Evolutionary conservation across 2,797 vertebrate species (phyloP), one percentile per base, ranked within the genome.

Genomic region (Tokudaia muenninki): DNA sequence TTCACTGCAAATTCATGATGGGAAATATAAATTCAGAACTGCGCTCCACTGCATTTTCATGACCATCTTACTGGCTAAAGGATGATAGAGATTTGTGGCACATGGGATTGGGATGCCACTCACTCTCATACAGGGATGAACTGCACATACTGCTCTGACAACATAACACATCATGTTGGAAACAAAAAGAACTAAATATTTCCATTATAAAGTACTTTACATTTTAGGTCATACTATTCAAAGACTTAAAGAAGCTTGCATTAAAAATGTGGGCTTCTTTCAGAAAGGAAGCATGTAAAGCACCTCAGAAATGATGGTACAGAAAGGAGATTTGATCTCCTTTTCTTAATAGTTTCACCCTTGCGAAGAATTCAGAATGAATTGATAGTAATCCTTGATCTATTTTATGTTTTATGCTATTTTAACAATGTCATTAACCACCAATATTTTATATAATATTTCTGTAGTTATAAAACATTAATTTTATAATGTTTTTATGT

Each of bases 21-120:
- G 95, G 78, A 97, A 92, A 97, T 94, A 57, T 90, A 92, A 95
- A 91, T 94, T 90, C 22, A 26, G 81, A 57, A 82, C 7, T 75
- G 7, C 17, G 17, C 19, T 79, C 7, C 10, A 21, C 12, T 78
- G 4, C 6, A 10, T 89, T 92, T 81, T 77, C 21, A 9, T 63
- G 83, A 89, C 14, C 14, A 52, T 26, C 57, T 94, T 93, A 93
- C 67, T 84, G 17, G 83, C 34, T 83, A 86, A 90, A 37, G 37
- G 94, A 83, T 63, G 9, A 12, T 93, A 22, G 44, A 89, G 37
- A 77, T 50, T 31, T 57, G 74, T 80, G 44, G 72, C 77, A 14
- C 5, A 79, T 41, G 50, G 26, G 3, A 80, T 6, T 41, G 50
- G 26, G 5, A 80, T 12, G 81, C 52, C 44, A 9, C 91, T 78